Conservation (phyloP, 2,888 invertebrate species). For the Exephanes ischioxanthus region DNA sequence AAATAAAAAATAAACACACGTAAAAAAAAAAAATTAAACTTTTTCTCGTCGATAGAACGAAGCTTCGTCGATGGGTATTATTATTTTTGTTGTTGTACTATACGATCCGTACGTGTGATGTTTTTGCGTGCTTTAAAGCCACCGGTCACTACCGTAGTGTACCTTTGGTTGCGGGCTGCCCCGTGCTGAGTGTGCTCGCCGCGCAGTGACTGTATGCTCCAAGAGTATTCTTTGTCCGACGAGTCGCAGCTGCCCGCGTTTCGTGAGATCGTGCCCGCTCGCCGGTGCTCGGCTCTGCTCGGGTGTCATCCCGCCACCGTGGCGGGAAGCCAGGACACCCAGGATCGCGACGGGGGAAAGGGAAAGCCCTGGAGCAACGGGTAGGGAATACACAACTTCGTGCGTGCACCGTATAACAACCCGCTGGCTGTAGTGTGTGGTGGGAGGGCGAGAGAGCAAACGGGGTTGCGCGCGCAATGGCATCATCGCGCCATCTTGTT, state of each 20-base stretch:
- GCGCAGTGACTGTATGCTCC: conserved; percentile 83
- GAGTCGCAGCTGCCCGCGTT: conserved; percentile 84
- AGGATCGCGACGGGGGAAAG: conserved; percentile 74
- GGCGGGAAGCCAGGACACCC: conserved; percentile 84
- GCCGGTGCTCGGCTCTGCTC: conserved; percentile 77
- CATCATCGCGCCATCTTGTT: conserved; percentile 72
- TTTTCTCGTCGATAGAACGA: background rate
- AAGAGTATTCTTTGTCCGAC: conserved; percentile 84
- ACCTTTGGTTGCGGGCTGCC: conserved; percentile 85
- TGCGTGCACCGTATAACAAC: conserved; percentile 49
- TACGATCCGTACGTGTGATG: conserved; percentile 27
- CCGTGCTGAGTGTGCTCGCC: conserved; percentile 84
- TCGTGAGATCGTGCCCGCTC: conserved; percentile 72
- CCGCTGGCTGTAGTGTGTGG: conserved; percentile 20
- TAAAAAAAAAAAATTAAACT: conserved; percentile 24
- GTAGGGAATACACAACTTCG: conserved; percentile 53
- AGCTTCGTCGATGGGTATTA: conserved; percentile 10
- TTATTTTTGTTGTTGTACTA: conserved; percentile 24
- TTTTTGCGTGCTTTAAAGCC: conserved; percentile 41
- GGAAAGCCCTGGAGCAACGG: conserved; percentile 62
- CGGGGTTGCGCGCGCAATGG: conserved; percentile 69
- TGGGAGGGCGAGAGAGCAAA: conserved; percentile 33
- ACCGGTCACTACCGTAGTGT: conserved; percentile 72
- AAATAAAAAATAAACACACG: conserved; percentile 28
- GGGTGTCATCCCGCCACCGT: conserved; percentile 82